A percentile compares a stretch with the other conserved stretches of the same genome.
Conservation (phyloP, 1,140 invertebrate species). For the Acromyrmex heyeri region DNA sequence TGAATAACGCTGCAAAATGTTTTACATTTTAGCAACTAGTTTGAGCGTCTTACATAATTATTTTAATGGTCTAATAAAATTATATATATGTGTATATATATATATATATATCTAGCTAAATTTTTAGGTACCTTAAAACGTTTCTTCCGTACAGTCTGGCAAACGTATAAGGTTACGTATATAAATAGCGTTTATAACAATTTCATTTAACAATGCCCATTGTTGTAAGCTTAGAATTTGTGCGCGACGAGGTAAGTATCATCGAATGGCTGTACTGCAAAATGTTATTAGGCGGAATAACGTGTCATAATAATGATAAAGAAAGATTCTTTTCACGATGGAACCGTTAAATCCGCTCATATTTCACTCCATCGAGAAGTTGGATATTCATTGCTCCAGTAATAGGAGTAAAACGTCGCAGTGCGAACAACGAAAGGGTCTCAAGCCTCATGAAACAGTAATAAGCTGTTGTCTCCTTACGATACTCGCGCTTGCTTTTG, state of each 20-base stretch:
- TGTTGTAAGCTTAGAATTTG: slow-evolving; percentile 27
- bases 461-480: slow-evolving; percentile 53
- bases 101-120: too few species aligned
- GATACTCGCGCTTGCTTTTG: slow-evolving; percentile 31
- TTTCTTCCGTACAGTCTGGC: not conserved
- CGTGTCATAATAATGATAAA: not conserved
- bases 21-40: too few species aligned
- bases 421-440: slow-evolving; percentile 11
- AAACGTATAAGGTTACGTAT: not conserved
- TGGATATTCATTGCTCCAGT: not conserved
- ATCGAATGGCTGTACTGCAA: not conserved
- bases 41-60: too few species aligned
- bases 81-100: too few species aligned
- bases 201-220: slow-evolving; percentile 8
- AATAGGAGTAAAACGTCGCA: slow-evolving; percentile 9
- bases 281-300: slow-evolving; percentile 46
- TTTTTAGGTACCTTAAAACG: too few species aligned
- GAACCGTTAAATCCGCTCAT: slow-evolving; percentile 11
- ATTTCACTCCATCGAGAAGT: slow-evolving; percentile 33
- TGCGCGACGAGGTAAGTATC: not conserved
- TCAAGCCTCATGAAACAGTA: slow-evolving; percentile 46
- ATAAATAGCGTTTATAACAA: not conserved
- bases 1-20: too few species aligned
- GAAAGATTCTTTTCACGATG: not conserved
- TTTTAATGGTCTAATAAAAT: too few species aligned